Evolutionary conservation across 2,888 invertebrate genomes (phyloP).

Genomic region (Petrophora chlorosata): DNA sequence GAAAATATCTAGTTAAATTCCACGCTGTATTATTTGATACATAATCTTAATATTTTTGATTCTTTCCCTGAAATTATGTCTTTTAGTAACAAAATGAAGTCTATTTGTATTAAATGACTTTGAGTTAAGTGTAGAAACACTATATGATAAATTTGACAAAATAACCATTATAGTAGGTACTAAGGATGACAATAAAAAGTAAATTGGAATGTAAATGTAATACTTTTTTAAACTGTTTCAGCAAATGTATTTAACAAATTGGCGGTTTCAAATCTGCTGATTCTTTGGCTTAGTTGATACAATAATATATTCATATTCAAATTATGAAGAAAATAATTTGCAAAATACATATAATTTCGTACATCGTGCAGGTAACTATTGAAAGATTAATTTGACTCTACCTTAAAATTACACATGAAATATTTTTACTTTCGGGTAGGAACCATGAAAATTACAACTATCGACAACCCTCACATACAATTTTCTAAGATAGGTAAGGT

Average conservation of each 20-base stretch:
- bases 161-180: too few relatives aligned
- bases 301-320: constrained; percentile 2
- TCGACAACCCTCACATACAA: constrained; percentile 55
- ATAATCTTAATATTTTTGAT: too few relatives aligned
- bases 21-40: too few relatives aligned
- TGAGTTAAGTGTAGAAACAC: too few relatives aligned
- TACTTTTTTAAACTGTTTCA: neutral
- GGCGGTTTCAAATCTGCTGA: neutral
- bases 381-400: constrained; percentile 53
- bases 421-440: constrained; percentile 73
- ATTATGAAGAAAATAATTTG: constrained; percentile 3
- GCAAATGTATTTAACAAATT: neutral
- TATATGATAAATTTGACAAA: too few relatives aligned
- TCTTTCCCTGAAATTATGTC: too few relatives aligned
- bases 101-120: too few relatives aligned
- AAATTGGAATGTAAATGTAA: neutral
- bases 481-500: constrained; percentile 45
- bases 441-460: constrained; percentile 74
- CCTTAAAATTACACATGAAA: constrained; percentile 56
- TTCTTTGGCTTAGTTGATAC: constrained; percentile 23
- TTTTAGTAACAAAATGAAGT: too few relatives aligned
- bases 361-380: constrained; percentile 64
- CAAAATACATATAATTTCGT: constrained; percentile 7
- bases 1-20: too few relatives aligned
- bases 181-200: too few relatives aligned